These are phyloP conservation scores for Myathropa florea DNA, from an alignment of 2,888 invertebrate genomes.

Conservation along the genomic window DNA sequence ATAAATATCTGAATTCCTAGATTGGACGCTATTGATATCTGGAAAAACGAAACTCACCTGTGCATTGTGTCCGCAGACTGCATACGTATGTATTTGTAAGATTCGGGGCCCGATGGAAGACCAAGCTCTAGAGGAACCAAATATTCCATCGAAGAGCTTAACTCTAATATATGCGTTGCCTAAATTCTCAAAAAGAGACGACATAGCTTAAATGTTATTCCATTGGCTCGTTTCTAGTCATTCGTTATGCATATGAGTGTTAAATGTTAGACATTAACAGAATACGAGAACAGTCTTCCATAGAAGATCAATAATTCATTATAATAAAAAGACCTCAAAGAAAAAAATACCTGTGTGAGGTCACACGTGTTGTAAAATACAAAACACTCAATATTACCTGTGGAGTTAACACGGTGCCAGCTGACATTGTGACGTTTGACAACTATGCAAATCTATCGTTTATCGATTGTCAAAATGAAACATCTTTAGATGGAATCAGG, in stretches of 20 bases:
- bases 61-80: not conserved
- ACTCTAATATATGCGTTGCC: slow-evolving; percentile 11
- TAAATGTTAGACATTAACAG: not conserved
- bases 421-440: slow-evolving; percentile 13
- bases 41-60: too few relatives aligned
- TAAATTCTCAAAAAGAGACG: slow-evolving; percentile 25
- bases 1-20: slow-evolving; percentile 12
- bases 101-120: not conserved
- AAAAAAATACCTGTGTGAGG: slow-evolving; percentile 28
- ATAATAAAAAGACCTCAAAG: slow-evolving; percentile 20
- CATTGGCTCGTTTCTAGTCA: not conserved
- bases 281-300: slow-evolving; percentile 4
- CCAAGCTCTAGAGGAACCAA: not conserved
- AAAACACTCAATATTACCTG: not conserved
- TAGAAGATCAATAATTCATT: slow-evolving; percentile 32
- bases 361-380: slow-evolving; percentile 41
- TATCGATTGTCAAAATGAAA: slow-evolving; percentile 13
- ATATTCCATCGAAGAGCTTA: not conserved
- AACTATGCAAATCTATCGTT: slow-evolving; percentile 36
- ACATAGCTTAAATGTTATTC: slow-evolving; percentile 6
- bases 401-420: not conserved
- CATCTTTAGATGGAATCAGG: slow-evolving; percentile 16
- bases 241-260: not conserved
- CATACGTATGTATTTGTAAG: not conserved
- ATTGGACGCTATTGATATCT: not conserved